Conservation (phyloP, 1,140 invertebrate genomes). For the Ips nitidus region DNA sequence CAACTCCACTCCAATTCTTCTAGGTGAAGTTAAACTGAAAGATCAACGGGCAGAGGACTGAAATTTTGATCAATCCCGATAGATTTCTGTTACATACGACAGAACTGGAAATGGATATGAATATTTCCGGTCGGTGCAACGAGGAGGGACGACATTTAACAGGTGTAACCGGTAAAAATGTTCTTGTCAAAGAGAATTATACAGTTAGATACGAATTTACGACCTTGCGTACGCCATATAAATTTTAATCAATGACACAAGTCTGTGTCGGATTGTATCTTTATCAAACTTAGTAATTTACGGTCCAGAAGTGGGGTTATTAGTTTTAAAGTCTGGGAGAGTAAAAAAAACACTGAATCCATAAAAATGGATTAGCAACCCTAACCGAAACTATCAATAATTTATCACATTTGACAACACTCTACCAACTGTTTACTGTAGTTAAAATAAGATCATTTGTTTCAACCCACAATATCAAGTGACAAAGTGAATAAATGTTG, state of each 20-base stretch:
- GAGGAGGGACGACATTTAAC: conserved; percentile 19
- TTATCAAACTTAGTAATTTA: too few species aligned
- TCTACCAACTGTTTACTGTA: too few species aligned
- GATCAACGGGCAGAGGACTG: background rate
- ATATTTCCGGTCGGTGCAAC: conserved; percentile 29
- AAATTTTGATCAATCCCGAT: conserved; percentile 9
- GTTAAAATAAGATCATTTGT: too few species aligned
- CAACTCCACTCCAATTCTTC: too few species aligned
- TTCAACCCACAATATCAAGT: too few species aligned
- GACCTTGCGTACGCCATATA: conserved; percentile 7
- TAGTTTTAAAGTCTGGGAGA: too few species aligned
- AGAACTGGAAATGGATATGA: conserved; percentile 26
- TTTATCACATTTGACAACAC: too few species aligned
- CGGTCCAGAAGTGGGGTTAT: too few species aligned
- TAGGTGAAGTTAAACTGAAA: background rate
- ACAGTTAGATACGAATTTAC: conserved; percentile 29
- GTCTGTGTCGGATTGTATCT: conserved; percentile 2
- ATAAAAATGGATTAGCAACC: too few species aligned
- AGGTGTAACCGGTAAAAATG: conserved; percentile 32
- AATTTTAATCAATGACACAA: conserved; percentile 23
- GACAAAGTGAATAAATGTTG: too few species aligned
- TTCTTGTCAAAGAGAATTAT: conserved; percentile 19
- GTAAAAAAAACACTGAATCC: too few species aligned
- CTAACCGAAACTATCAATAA: too few species aligned
- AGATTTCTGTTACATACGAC: conserved; percentile 6